Percentiles rank a stretch among this genome's conserved stretches.
phyloP scores from a whole-genome alignment of 2,113 vertebrate genomes.

The Climacteris rufus region DNA sequence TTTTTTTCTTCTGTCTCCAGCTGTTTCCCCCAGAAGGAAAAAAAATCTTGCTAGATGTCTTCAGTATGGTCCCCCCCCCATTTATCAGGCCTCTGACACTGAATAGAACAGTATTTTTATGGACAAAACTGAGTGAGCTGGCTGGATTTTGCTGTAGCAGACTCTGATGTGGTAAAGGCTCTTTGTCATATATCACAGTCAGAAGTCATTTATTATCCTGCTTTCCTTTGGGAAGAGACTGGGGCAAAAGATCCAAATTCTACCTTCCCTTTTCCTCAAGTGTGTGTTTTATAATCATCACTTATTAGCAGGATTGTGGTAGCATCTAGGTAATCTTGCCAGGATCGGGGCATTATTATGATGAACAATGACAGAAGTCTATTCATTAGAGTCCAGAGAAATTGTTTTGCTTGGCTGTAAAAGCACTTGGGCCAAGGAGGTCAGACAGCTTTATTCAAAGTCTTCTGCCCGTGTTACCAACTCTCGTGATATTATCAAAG shows the following conservation, averaged over 20 bases:
- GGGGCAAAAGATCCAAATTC: slow-evolving; percentile 56
- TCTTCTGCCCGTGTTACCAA: slow-evolving; percentile 54
- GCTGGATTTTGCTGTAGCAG: slow-evolving; percentile 58
- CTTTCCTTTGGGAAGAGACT: slow-evolving; percentile 64
- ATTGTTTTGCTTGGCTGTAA: slow-evolving; percentile 64
- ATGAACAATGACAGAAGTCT: slow-evolving; percentile 64
- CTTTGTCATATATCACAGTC: slow-evolving; percentile 69
- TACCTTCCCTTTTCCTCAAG: slow-evolving; percentile 54
- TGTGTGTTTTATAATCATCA: slow-evolving; percentile 55
- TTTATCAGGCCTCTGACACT: slow-evolving; percentile 56
- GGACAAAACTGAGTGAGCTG: slow-evolving; percentile 65
- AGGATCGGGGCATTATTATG: slow-evolving; percentile 55
- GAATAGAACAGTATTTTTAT: slow-evolving; percentile 58
- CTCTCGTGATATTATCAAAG: slow-evolving; percentile 65
- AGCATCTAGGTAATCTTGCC: slow-evolving; percentile 57
- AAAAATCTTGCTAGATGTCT: slow-evolving; percentile 3
- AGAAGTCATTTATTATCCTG: slow-evolving; percentile 71
- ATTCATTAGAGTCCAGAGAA: slow-evolving; percentile 64
- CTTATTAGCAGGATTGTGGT: slow-evolving; percentile 47
- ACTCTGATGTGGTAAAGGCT: slow-evolving; percentile 59
- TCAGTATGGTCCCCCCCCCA: slow-evolving; percentile 49
- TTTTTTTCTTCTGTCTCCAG: slow-evolving; percentile 7
- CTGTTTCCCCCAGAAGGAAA: not conserved
- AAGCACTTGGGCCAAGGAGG: slow-evolving; percentile 60
- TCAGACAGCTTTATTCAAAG: slow-evolving; percentile 60